Base-by-base conservation (phyloP, 2,888 invertebrate genomes). In the Sinopyrophorus schimmeli region DNA sequence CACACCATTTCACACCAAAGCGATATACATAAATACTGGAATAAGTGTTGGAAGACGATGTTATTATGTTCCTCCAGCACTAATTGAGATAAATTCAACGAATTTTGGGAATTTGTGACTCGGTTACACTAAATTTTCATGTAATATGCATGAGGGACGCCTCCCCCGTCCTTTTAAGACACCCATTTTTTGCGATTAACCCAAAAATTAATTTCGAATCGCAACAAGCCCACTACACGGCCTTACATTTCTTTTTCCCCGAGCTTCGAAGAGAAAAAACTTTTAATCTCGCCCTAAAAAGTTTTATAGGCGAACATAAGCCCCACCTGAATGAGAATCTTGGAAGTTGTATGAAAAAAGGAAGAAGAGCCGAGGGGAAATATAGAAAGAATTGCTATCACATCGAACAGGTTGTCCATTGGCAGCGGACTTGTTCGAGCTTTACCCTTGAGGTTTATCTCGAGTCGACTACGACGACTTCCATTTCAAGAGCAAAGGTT, bases 21-120 rank as follows among this genome's bases (percentile, higher is more conserved):
- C 59, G 55, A 59, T 63, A 59, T 58, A 61, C 62, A 63, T 64
- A 64, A 64, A 64, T 64, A 62, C 59, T 57, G 57, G 62, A 61
- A 62, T 62, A 63, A 63, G 57, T 59, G 60, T 52, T 35, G 43
- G 53, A 55, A 57, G 54, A 59, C 59, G 55, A 55, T 51, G 47
- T 55, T 55, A 58, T 58, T 58, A 58, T 54, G 57, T 38, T 55
- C 24, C 54, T 44, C 53, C 44, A 39, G 49, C 52, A 52, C 54
- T 62, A 62, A 62, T 62, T 60, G 60, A 60, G 60, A 62, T 59
- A 58, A 58, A 59, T 55, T 53, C 49, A n/a, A 43, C 46, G 52
- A 54, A 56, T 59, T 55, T 58, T 58, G 47, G 40, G 35, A 38
- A 58, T 50, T 42, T 52, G 49, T 41, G 34, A 21, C 28, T 21